Percentiles rank a stretch among this genome's conserved stretches.
These are phyloP conservation scores for Rhingia rostrata DNA, from an alignment of 2,888 invertebrate species.

Conservation along the genomic window DNA sequence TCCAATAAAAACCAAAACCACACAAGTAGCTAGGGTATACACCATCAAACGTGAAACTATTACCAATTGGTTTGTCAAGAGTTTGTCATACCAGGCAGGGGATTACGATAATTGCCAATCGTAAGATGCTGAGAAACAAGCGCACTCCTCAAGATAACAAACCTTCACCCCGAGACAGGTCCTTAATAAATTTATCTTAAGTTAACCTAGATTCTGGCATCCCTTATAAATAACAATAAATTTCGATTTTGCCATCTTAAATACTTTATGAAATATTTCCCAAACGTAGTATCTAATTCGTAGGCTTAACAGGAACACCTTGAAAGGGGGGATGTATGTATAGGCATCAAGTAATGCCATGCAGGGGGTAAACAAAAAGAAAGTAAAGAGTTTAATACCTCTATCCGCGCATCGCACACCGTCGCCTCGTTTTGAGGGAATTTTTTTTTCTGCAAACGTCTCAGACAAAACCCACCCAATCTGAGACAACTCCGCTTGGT, in stretches of 20 bases:
- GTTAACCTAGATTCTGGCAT: constrained; percentile 77
- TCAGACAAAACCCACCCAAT: constrained; percentile 15
- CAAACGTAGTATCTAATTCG: constrained; percentile 55
- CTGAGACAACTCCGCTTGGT: constrained; percentile 44
- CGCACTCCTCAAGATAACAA: constrained; percentile 37
- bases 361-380: constrained; percentile 66
- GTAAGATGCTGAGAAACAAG: constrained; percentile 18
- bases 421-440: constrained; percentile 34
- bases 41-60: constrained; percentile 54
- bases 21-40: neutral
- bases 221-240: constrained; percentile 82
- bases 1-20: constrained; percentile 35
- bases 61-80: constrained; percentile 28
- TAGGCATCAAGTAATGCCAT: constrained; percentile 36
- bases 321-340: constrained; percentile 20
- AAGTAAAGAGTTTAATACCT: constrained; percentile 73
- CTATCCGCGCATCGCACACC: constrained; percentile 65
- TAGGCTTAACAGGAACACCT: constrained; percentile 52
- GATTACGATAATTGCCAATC: constrained; percentile 70
- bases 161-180: constrained; percentile 33
- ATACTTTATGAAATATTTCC: constrained; percentile 82
- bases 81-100: constrained; percentile 11
- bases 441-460: constrained; percentile 24
- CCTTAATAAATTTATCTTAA: constrained; percentile 73
- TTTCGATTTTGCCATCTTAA: constrained; percentile 82